phyloP scores from a whole-genome alignment of 2,797 vertebrate genomes.

The Masticophis lateralis region DNA sequence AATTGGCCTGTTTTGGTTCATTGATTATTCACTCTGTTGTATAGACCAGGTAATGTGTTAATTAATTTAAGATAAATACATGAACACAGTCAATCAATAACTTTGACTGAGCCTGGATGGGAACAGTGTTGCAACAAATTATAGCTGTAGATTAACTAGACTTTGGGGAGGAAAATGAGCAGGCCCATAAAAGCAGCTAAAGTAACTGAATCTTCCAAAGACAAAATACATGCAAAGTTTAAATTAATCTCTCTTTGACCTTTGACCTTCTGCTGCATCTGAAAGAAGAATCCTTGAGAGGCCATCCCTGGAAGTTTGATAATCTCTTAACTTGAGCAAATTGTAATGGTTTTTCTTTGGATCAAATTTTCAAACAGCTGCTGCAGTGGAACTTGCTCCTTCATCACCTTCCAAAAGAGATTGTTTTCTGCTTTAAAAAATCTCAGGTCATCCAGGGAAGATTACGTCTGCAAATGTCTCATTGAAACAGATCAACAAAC shows the following conservation, averaged over 20 bases:
- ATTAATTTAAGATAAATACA: neutral
- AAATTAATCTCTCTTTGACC: constrained; percentile 22
- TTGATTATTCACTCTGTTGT: neutral
- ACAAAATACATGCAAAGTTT: constrained; percentile 39
- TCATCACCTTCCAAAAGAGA: neutral
- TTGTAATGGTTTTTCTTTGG: neutral
- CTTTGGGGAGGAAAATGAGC: constrained; percentile 4
- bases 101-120: constrained; percentile 51
- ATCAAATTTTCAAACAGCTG: neutral
- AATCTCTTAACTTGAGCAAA: constrained; percentile 39
- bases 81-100: neutral
- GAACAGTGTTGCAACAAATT: constrained; percentile 41
- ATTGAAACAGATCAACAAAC: neutral
- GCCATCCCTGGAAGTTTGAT: constrained; percentile 34
- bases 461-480: neutral
- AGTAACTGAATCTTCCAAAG: constrained; percentile 51
- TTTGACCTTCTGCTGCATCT: constrained; percentile 19
- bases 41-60: neutral
- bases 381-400: neutral
- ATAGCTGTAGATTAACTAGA: constrained; percentile 53
- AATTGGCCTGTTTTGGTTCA: neutral
- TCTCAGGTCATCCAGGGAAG: neutral
- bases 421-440: neutral
- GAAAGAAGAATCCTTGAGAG: constrained; percentile 10
- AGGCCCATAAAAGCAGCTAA: constrained; percentile 35